Conservation (phyloP, 2,888 invertebrate genomes). For the Piscicola geometra region DNA sequence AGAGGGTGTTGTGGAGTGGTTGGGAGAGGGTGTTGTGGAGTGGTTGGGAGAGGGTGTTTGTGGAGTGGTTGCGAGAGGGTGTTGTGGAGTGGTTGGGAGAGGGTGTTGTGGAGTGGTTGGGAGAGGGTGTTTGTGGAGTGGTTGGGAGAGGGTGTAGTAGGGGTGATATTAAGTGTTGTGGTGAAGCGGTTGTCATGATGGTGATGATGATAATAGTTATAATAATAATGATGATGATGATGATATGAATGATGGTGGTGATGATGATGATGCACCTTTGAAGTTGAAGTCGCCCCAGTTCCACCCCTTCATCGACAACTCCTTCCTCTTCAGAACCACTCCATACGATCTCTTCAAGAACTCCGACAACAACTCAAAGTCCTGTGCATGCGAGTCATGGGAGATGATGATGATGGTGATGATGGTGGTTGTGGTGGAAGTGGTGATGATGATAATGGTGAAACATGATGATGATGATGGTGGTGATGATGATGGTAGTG, state of each 20-base stretch:
- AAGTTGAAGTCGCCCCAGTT: constrained; percentile 97
- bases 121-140: not conserved
- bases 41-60: not conserved
- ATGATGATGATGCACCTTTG: constrained; percentile 62
- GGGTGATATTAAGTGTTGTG: not conserved
- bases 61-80: not conserved
- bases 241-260: too few relatives aligned
- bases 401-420: not conserved
- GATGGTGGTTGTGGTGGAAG: not conserved
- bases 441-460: too few relatives aligned
- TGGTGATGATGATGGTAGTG: not conserved
- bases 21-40: not conserved
- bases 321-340: constrained; percentile 77
- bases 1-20: not conserved
- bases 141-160: not conserved
- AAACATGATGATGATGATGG: not conserved
- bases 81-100: too few relatives aligned
- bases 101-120: too few relatives aligned
- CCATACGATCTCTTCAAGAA: constrained; percentile 76
- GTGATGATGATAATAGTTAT: too few relatives aligned
- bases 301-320: constrained; percentile 92
- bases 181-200: too few relatives aligned
- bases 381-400: constrained; percentile 59
- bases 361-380: constrained; percentile 84
- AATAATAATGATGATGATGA: too few relatives aligned